Base-by-base conservation (phyloP, 2,888 invertebrate genomes). In the Didymodactylos carnosus region DNA sequence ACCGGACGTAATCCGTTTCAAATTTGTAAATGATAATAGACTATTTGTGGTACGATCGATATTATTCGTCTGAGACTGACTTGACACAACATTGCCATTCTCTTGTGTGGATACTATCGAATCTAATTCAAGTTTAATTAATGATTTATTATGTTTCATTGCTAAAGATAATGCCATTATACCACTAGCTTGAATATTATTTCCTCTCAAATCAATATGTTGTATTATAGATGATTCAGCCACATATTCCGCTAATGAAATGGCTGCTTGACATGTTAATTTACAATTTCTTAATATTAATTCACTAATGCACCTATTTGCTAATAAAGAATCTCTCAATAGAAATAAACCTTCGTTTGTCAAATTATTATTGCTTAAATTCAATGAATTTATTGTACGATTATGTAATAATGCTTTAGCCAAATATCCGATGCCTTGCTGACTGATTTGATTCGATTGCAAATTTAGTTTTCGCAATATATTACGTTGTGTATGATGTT, bases 391-490 rank as follows among this genome's bases (percentile, higher is more conserved):
- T 77, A 73, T 41, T 14, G 72, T 71, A n/a, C 71, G 70, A 72
- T 77, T 77, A 80, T 81, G 77, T 41, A 78, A 77, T 27, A 74
- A 39, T 10, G 74, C 62, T 71, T 71, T 51, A 1, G 46, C 75
- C 19, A 76, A 8, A 69, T 53, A 62, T 13, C 43, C 29, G 62
- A 73, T 79, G 86, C 86, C 72, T 87, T 86, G 70, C 90, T 84
- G 78, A 88, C 86, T 27, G 84, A 83, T 76, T 89, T 89, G 73
- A 89, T 88, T 78, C 88, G 88, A 79, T 88, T 87, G 13, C 90
- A 90, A 72, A 93, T 86, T 80, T 89, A 88, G 81, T 92, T 92
- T 83, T 91, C 91, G 91, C 91, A 92, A 40, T 92, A 82, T 40
- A 91, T 88, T 27, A 92, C 85, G 23, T 90, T 89, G 23, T 86